Evolutionary conservation across 2,113 vertebrate species (phyloP), one percentile per base, ranked within the genome.

Genomic region (Phyllostomus hastatus): DNA sequence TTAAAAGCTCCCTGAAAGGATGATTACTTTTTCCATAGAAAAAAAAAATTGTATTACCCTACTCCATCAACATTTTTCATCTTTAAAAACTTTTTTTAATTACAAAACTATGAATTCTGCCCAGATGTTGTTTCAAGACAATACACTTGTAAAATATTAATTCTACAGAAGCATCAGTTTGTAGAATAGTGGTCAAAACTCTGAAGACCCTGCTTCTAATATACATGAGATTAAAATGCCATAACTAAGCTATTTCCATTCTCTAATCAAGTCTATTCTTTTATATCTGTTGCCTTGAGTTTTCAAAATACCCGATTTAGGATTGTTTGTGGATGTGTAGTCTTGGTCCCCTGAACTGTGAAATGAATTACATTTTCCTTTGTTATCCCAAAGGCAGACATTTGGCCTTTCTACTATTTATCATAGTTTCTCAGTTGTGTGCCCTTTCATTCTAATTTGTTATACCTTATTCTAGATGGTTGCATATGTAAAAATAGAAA

Each of bases 361-460:
- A 88, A 92, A 69, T 94, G 84, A 94, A 93, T 92, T 57, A n/a
- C n/a, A 12, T 66, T 94, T 89, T 95, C 69, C 46, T 97, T 97
- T 94, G 19, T 87, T 90, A 43, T 38, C 17, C 46, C 35, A 90
- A 41, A 67, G 84, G 54, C 66, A 87, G 69, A 96, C 73, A 96
- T 78, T 96, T 94, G 81, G 38, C 35, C 91, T 75, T 94, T 76
- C 83, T 76, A 16, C 26, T 88, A 64, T 90, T 78, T 92, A 82
- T 66, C 28, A 54, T 46, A 48, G 38, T n/a, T 91, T 91, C 78
- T 95, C 28, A 57, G 17, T 54, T 94, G 10, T 61, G 19, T 85
- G 88, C 48, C 35, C 41, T 88, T 88, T 92, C 17, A 70, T 61
- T 87, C 50, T 91, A 80, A 69, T 88, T 87, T 88, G 28, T 64